phyloP scores from a whole-genome alignment of 1,140 invertebrate species.

The Hydropsyche tenuis region DNA sequence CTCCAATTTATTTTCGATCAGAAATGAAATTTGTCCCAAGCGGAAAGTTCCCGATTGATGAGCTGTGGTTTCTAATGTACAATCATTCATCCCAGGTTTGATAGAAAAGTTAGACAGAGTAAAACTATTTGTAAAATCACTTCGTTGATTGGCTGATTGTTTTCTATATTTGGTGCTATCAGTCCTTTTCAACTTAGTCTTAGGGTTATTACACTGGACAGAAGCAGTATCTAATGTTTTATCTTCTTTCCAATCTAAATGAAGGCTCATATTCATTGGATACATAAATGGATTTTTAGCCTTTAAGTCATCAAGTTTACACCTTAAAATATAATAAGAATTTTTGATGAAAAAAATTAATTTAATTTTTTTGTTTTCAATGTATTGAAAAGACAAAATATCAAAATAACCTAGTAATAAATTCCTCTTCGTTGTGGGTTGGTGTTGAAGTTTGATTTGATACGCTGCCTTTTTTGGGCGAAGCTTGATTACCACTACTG shows the following conservation, averaged over 20 bases:
- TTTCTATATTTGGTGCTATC: conserved; percentile 68
- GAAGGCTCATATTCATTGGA: conserved; percentile 71
- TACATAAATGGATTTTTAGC: conserved; percentile 64
- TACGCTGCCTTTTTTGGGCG: conserved; percentile 53
- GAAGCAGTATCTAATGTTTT: conserved; percentile 73
- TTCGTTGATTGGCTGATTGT: conserved; percentile 60
- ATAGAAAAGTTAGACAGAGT: conserved; percentile 61
- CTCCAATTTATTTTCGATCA: conserved; percentile 68
- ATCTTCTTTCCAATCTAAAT: conserved; percentile 81
- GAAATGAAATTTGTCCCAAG: conserved; percentile 66
- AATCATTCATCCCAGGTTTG: conserved; percentile 75
- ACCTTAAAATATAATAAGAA: conserved; percentile 54
- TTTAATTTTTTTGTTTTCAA: conserved; percentile 1
- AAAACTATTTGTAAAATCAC: conserved; percentile 71
- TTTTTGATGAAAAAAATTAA: too few relatives aligned
- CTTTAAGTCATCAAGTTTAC: conserved; percentile 68
- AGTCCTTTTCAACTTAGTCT: conserved; percentile 64
- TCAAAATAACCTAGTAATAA: conserved; percentile 56
- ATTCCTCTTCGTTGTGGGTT: conserved; percentile 30
- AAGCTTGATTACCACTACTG: conserved; percentile 54
- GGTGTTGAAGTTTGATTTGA: conserved; percentile 46
- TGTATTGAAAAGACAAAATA: conserved; percentile 3
- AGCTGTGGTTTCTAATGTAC: conserved; percentile 68
- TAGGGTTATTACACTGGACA: conserved; percentile 67
- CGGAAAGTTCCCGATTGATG: conserved; percentile 67